Conservation (phyloP, 2,888 invertebrate species). For the Phoronis australis region DNA sequence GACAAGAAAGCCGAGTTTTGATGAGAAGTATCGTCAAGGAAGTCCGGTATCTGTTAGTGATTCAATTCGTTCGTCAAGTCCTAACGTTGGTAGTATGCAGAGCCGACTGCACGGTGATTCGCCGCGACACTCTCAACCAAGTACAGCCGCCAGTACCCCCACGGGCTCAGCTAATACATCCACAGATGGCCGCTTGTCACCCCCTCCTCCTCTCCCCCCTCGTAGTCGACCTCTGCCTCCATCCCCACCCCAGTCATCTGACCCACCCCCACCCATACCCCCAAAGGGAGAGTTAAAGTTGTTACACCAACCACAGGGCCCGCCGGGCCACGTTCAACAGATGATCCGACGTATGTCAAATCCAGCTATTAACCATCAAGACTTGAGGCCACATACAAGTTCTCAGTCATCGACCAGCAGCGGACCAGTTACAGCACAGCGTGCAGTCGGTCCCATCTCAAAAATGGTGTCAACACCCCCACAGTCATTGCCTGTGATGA, state of each 20-base stretch:
- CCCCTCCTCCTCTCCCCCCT: slow-evolving; percentile 49
- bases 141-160: slow-evolving; percentile 56
- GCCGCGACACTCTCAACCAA: too few relatives aligned
- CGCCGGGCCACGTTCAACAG: slow-evolving; percentile 61
- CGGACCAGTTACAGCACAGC: slow-evolving; percentile 32
- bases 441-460: slow-evolving; percentile 64
- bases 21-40: slow-evolving; percentile 72
- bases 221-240: slow-evolving; percentile 24
- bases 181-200: slow-evolving; percentile 60
- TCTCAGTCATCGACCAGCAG: slow-evolving; percentile 17
- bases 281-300: too few relatives aligned
- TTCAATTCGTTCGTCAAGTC: slow-evolving; percentile 57
- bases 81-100: slow-evolving; percentile 14
- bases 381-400: slow-evolving; percentile 7
- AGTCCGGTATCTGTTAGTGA: slow-evolving; percentile 87
- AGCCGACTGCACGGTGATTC: too few relatives aligned
- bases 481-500: slow-evolving; percentile 32
- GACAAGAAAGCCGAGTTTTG: slow-evolving; percentile 81
- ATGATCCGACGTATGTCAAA: slow-evolving; percentile 69
- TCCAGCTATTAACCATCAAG: not conserved
- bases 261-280: too few relatives aligned
- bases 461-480: too few relatives aligned
- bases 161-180: too few relatives aligned
- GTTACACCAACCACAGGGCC: slow-evolving; percentile 12
- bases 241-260: slow-evolving; percentile 7